phyloP scores from a whole-genome alignment of 2,888 invertebrate genomes.

The Cancer borealis region DNA sequence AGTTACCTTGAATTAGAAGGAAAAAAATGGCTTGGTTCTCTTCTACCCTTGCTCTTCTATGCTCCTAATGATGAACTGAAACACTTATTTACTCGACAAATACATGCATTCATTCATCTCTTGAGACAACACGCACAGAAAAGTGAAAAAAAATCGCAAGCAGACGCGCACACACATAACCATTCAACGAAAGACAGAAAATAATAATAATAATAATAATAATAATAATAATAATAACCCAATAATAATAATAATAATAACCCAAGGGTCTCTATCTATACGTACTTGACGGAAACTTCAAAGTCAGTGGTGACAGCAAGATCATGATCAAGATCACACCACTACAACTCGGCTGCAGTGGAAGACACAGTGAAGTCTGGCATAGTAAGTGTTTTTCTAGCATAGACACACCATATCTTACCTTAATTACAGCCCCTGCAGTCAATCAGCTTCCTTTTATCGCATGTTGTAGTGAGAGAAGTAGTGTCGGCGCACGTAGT shows the following conservation, averaged over 20 bases:
- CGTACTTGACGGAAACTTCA: background rate
- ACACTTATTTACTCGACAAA: constrained; percentile 31
- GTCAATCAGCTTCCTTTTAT: background rate
- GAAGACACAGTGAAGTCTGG: no score
- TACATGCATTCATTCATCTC: background rate
- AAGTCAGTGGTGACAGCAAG: no score
- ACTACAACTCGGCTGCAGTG: no score
- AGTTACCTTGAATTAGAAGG: background rate
- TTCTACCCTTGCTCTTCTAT: background rate
- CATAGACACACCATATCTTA: background rate
- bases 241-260: background rate
- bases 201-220: background rate
- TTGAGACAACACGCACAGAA: background rate
- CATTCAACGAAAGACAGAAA: background rate
- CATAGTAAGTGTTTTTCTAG: background rate
- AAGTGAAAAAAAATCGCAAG: background rate
- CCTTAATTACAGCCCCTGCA: background rate
- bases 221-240: no score
- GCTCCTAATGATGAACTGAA: constrained; percentile 14
- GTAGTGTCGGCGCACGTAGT: background rate
- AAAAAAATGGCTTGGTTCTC: background rate
- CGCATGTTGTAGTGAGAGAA: background rate
- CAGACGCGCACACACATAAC: background rate
- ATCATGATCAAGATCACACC: no score
- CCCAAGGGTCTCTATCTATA: background rate